Percentiles rank a stretch among this genome's conserved stretches.
These are phyloP conservation scores for Merluccius polli DNA, from an alignment of 2,797 vertebrate genomes.

Conservation along the genomic window DNA sequence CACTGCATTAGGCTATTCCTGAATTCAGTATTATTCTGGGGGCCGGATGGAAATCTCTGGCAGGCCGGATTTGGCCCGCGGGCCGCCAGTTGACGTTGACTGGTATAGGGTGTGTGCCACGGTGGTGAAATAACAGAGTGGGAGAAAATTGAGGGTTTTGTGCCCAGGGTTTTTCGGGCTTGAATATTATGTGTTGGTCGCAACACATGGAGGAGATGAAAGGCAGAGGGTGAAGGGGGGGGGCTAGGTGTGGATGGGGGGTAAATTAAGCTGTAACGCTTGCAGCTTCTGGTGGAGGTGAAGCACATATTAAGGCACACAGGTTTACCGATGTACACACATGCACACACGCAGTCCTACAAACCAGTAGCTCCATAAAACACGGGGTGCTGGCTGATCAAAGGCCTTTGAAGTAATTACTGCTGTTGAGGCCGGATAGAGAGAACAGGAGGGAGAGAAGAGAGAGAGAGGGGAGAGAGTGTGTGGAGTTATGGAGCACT, in stretches of 20 bases:
- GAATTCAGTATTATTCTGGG: too few relatives aligned
- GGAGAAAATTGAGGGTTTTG: not conserved
- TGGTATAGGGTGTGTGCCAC: not conserved
- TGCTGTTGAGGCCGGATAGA: constrained; percentile 37
- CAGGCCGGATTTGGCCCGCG: too few relatives aligned
- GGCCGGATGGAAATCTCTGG: too few relatives aligned
- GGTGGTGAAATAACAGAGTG: not conserved
- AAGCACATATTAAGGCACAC: constrained; percentile 25
- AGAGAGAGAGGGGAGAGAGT: constrained; percentile 23
- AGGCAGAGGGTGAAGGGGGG: constrained; percentile 26
- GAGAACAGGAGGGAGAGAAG: constrained; percentile 16
- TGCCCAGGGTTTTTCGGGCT: not conserved
- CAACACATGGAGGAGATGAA: constrained; percentile 3
- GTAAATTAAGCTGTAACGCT: constrained; percentile 30
- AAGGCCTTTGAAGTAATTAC: constrained; percentile 61
- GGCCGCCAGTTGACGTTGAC: too few relatives aligned
- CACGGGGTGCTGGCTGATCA: constrained; percentile 56
- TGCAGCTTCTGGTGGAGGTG: constrained; percentile 12
- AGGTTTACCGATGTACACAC: constrained; percentile 1
- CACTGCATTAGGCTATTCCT: too few relatives aligned
- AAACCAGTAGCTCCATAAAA: constrained; percentile 63
- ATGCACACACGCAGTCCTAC: constrained; percentile 16
- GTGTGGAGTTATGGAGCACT: constrained; percentile 1
- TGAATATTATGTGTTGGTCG: constrained; percentile 15
- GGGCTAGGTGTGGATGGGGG: constrained; percentile 29